These are phyloP conservation scores for Drosophila neutralis DNA, from an alignment of 2,888 invertebrate species.

Conservation along the genomic window DNA sequence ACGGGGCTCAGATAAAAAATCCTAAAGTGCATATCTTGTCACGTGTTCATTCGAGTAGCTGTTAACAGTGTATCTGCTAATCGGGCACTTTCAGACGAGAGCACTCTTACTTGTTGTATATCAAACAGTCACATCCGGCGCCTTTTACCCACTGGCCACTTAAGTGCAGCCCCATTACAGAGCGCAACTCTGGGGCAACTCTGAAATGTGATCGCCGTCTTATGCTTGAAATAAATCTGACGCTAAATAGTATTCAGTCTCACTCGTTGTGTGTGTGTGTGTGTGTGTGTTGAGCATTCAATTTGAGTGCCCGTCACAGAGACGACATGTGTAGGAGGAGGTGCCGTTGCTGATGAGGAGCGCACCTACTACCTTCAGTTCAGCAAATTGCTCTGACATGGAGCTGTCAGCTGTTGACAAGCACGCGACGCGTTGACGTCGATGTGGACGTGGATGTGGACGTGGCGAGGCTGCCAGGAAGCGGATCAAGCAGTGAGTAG, in stretches of 20 bases:
- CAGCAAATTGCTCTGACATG: constrained; percentile 83
- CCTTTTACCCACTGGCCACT: constrained; percentile 55
- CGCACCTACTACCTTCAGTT: constrained; percentile 45
- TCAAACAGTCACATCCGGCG: constrained; percentile 64
- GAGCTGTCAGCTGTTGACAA: constrained; percentile 83
- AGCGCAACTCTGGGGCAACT: constrained; percentile 11
- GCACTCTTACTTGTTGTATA: constrained; percentile 8
- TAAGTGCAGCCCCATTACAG: constrained; percentile 58
- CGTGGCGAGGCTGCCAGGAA: constrained; percentile 54
- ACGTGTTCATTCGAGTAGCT: background rate
- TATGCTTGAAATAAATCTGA: constrained; percentile 80
- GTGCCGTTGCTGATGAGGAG: constrained; percentile 27
- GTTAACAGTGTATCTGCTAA: background rate
- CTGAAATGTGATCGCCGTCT: constrained; percentile 83
- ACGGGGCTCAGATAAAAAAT: background rate
- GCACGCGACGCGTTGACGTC: constrained; percentile 58
- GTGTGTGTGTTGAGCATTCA: constrained; percentile 56
- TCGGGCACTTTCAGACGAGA: background rate
- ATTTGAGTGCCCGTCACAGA: constrained; percentile 66
- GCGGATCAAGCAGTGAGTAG: constrained; percentile 57
- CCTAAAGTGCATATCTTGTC: background rate
- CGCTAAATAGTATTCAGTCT: constrained; percentile 68
- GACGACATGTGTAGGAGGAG: constrained; percentile 57
- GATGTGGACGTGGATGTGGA: constrained; percentile 17
- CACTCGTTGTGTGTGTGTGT: background rate